Evolutionary conservation across 2,888 invertebrate genomes (phyloP).

Genomic region (Apotomis capreana): DNA sequence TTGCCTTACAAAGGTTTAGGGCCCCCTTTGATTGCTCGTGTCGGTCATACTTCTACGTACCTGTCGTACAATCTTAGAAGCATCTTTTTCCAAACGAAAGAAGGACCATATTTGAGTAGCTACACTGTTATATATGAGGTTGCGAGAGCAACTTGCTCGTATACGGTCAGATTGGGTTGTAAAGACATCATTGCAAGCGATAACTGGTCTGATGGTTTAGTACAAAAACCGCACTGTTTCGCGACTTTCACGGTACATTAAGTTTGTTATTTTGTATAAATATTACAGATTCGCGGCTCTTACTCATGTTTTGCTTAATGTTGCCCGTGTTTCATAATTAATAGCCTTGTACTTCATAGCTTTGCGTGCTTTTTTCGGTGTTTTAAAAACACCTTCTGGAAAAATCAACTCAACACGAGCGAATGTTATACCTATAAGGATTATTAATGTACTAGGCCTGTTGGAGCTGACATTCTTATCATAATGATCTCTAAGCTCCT

Average conservation of each 20-base stretch:
- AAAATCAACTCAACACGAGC: too few relatives aligned
- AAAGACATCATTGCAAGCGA: conserved; percentile 8
- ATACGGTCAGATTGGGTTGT: conserved; percentile 7
- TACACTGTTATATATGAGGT: not conserved
- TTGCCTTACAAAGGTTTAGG: conserved; percentile 37
- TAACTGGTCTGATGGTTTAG: not conserved
- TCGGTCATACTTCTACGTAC: not conserved
- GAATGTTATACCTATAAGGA: too few relatives aligned
- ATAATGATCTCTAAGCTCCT: too few relatives aligned
- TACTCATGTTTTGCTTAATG: not conserved
- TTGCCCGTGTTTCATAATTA: not conserved
- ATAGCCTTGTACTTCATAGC: not conserved
- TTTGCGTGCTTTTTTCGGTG: not conserved
- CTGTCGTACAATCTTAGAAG: too few relatives aligned
- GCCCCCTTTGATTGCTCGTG: conserved; percentile 29
- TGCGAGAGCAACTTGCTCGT: not conserved
- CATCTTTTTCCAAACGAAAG: too few relatives aligned
- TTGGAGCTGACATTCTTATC: too few relatives aligned
- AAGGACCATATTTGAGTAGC: not conserved
- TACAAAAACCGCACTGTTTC: conserved; percentile 18
- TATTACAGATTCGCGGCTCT: not conserved
- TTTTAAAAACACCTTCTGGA: too few relatives aligned
- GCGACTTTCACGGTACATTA: conserved; percentile 8
- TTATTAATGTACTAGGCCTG: too few relatives aligned
- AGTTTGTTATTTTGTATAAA: conserved; percentile 3